Evolutionary conservation across 1,140 invertebrate species (phyloP), one percentile per base, ranked within the genome.

Genomic region (Oedothorax gibbosus): DNA sequence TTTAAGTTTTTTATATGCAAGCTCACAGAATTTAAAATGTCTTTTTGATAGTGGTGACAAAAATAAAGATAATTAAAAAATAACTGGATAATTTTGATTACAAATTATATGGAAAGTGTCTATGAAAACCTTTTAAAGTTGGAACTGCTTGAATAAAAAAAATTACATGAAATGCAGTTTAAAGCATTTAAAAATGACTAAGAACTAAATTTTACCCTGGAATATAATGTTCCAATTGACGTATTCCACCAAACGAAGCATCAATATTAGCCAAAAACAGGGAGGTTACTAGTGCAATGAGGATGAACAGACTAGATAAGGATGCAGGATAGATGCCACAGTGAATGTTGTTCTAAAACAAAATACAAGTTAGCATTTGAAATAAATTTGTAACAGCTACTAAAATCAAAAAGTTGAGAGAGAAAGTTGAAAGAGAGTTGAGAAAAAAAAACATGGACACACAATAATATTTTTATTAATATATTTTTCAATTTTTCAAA

Each of bases 281-380:
- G 35, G 77, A 94, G 53, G 94, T 92, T 1, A 98, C 93, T 20
- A 97, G 88, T 10, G 92, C 92, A 89, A 96, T 93, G 9, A 95
- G 93, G 35, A 96, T 91, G 91, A 95, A 95, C 66, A 98, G 91
- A 62, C 96, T 97, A 87, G 94, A 93, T 71, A 98, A 92, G 78
- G 98, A 96, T 0, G 95, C 97, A 20, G 98, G 98, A 90, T 97
- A 99, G 10, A 99, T 94, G 49, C 97, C 97, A 92, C 96, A 98
- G 88, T 95, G 94, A 56, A 99, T 91, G 89, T 96, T 97, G 91
- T 99, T 99, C 97, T 99, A 90, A 87, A 93, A 84, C 51, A 53
- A n/a, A 35, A 35, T 35, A 35, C 5, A 35, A 1, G 35, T 35
- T 35, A 35, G 35, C 35, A 35, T 2, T 35, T 35, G 35, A 35